These are phyloP conservation scores for Aix galericulata DNA, from an alignment of 2,113 vertebrate species.

Conservation along the genomic window DNA sequence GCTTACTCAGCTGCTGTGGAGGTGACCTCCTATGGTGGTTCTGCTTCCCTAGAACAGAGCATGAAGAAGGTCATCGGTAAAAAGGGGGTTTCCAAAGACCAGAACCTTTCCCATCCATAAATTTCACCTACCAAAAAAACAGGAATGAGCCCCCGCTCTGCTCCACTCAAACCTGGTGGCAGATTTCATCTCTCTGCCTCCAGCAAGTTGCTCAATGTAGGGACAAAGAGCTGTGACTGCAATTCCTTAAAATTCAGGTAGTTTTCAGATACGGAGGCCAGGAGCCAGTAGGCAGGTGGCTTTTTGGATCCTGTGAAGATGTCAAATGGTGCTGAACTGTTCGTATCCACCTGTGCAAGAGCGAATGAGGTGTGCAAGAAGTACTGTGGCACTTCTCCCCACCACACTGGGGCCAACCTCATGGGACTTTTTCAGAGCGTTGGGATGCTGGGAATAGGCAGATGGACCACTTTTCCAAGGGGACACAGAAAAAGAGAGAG, in stretches of 20 bases:
- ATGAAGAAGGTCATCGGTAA: neutral
- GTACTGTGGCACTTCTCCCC: neutral
- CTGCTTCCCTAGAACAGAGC: neutral
- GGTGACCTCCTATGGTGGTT: neutral
- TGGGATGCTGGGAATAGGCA: conserved; percentile 75
- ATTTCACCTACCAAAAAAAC: neutral
- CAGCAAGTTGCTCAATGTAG: neutral
- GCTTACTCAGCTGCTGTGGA: neutral
- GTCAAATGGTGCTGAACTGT: neutral
- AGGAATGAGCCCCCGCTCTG: neutral
- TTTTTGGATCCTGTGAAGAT: neutral
- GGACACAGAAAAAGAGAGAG: conserved; percentile 65
- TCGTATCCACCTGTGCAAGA: neutral
- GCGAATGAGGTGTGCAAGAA: neutral
- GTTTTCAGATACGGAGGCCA: neutral
- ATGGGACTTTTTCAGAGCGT: conserved; percentile 66
- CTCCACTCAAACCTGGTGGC: neutral
- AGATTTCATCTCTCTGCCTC: neutral
- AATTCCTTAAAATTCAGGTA: neutral
- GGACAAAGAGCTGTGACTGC: neutral
- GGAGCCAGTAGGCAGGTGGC: neutral
- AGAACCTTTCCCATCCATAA: neutral
- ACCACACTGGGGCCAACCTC: conserved; percentile 2
- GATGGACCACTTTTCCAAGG: conserved; percentile 76
- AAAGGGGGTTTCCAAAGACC: neutral